These are phyloP conservation scores for Hypotaenidia okinawae DNA, from an alignment of 2,797 vertebrate species.

Conservation along the genomic window DNA sequence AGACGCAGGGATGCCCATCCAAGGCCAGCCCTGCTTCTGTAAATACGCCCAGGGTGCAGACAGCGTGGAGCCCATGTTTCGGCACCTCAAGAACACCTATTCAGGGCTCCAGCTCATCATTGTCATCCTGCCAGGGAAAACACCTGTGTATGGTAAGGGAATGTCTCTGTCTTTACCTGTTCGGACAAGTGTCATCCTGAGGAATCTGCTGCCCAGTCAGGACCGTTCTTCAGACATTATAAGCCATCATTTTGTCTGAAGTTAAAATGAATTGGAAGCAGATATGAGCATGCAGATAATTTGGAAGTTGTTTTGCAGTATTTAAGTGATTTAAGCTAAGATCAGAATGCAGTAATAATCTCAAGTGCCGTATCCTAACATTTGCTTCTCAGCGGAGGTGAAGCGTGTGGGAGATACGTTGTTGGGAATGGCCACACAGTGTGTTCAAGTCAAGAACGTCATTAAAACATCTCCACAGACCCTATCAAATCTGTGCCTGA, in stretches of 20 bases:
- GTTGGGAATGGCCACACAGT: slow-evolving; percentile 86
- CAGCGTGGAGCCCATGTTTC: slow-evolving; percentile 85
- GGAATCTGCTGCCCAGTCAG: neutral
- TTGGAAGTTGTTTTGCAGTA: neutral
- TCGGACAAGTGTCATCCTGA: accelerated
- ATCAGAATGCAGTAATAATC: neutral
- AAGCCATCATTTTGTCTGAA: neutral
- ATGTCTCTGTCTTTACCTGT: neutral
- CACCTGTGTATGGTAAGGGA: slow-evolving; percentile 80
- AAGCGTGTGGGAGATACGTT: slow-evolving; percentile 85
- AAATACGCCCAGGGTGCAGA: slow-evolving; percentile 85
- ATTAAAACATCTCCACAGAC: slow-evolving; percentile 88
- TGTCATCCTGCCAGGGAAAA: slow-evolving; percentile 84
- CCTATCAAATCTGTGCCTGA: slow-evolving; percentile 87
- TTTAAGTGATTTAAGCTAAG: neutral
- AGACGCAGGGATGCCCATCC: slow-evolving; percentile 84
- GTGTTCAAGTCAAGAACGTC: slow-evolving; percentile 87
- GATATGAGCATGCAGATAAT: neutral
- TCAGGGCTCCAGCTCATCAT: slow-evolving; percentile 85
- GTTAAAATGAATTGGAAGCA: neutral
- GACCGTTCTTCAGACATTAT: neutral
- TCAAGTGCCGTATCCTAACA: neutral
- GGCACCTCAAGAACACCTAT: slow-evolving; percentile 86
- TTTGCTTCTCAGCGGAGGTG: slow-evolving; percentile 80
- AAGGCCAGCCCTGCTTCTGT: slow-evolving; percentile 85